Evolutionary conservation across 2,113 vertebrate genomes (phyloP).

Genomic region (Drymodes brunneopygia): DNA sequence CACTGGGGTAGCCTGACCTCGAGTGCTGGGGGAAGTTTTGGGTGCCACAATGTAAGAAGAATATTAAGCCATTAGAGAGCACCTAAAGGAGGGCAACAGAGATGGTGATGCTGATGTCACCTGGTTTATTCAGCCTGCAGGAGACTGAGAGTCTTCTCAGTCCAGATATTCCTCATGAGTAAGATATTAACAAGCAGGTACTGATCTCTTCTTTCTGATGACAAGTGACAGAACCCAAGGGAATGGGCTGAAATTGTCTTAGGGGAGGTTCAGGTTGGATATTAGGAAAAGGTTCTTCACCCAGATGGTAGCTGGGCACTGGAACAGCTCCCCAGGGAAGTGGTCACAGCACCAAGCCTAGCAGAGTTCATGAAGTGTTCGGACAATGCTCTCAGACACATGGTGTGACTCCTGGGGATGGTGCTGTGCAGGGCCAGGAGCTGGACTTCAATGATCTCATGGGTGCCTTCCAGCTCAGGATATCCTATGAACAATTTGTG

Average conservation of each 20-base stretch:
- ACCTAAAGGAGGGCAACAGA: background rate
- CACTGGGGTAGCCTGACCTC: fast-evolving
- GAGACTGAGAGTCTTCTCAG: background rate
- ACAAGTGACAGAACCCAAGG: background rate
- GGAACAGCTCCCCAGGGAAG: background rate
- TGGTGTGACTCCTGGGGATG: background rate
- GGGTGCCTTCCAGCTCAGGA: background rate
- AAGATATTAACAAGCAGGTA: background rate
- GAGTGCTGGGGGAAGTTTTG: fast-evolving
- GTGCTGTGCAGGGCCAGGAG: background rate
- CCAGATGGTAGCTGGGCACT: background rate
- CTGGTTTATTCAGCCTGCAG: background rate
- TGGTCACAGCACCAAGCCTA: background rate
- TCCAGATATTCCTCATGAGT: background rate
- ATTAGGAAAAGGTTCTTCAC: background rate
- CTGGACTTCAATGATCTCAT: fast-evolving
- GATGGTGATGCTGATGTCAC: background rate
- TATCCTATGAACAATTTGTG: background rate
- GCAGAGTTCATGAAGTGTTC: background rate
- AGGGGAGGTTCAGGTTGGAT: background rate
- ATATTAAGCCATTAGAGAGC: background rate
- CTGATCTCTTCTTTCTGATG: background rate
- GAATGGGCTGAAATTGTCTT: background rate
- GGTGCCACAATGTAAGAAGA: too few relatives aligned
- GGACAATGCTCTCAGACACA: background rate